Conservation (phyloP, 2,797 vertebrate genomes). For the Petrocephalus sullivani region DNA sequence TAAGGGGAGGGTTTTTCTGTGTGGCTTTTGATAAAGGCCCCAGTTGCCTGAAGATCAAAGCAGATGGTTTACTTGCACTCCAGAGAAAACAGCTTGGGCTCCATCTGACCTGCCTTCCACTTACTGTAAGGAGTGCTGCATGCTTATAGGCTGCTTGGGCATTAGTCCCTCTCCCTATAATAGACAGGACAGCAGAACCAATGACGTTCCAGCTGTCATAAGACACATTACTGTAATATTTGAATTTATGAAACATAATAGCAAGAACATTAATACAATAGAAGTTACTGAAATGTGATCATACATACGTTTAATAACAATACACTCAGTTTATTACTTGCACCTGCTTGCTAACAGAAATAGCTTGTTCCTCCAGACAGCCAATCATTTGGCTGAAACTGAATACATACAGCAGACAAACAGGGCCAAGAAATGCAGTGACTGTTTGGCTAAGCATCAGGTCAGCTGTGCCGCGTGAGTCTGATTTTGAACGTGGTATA, state of each 20-base stretch:
- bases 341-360: neutral
- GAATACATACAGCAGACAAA: neutral
- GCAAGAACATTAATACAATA: neutral
- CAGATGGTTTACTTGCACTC: conserved; percentile 52
- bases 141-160: neutral
- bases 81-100: conserved; percentile 8
- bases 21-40: conserved; percentile 53
- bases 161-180: neutral
- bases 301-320: neutral
- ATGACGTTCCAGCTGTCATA: neutral
- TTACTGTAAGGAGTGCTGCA: neutral
- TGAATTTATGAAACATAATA: too few species aligned
- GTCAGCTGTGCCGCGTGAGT: neutral
- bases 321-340: neutral
- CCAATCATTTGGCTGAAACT: neutral
- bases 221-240: neutral
- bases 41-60: conserved; percentile 56
- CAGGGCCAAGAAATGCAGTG: neutral
- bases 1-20: conserved; percentile 53
- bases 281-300: neutral
- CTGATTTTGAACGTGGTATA: neutral
- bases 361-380: neutral
- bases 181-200: neutral
- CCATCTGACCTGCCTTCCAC: neutral
- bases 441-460: neutral